Conservation (phyloP, 2,888 invertebrate species). For the Pedicia rivosa region DNA sequence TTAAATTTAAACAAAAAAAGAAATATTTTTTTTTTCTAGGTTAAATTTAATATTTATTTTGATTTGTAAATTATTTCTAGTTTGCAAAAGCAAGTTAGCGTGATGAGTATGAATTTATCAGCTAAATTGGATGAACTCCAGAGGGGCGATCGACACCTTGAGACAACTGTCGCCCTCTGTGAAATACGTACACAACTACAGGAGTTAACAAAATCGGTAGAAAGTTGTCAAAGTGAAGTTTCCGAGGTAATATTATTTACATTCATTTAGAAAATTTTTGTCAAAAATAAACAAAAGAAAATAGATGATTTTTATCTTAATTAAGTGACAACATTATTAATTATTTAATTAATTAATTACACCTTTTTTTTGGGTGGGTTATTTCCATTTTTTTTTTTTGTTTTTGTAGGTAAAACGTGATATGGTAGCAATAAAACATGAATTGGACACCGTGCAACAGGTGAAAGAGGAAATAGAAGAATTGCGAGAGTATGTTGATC, state of each 20-base stretch:
- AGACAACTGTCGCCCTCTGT: slow-evolving; percentile 85
- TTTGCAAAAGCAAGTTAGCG: slow-evolving; percentile 95
- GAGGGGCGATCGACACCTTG: slow-evolving; percentile 75
- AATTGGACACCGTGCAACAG: slow-evolving; percentile 85
- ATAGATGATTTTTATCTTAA: no score
- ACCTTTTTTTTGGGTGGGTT: no score
- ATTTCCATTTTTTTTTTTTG: neutral
- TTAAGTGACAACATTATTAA: neutral
- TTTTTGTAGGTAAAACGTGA: slow-evolving; percentile 62
- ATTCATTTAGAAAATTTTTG: neutral
- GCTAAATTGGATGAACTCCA: slow-evolving; percentile 90
- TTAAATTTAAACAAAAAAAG: no score
- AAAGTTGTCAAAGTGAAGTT: slow-evolving; percentile 89
- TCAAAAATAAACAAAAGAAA: neutral
- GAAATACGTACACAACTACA: slow-evolving; percentile 86
- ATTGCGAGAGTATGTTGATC: slow-evolving; percentile 79
- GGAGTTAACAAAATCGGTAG: slow-evolving; percentile 86
- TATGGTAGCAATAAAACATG: slow-evolving; percentile 90
- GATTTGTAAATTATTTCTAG: slow-evolving; percentile 42
- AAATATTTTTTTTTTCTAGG: no score
- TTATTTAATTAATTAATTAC: no score
- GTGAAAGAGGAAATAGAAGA: slow-evolving; percentile 92
- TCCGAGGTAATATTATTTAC: slow-evolving; percentile 54
- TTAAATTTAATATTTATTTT: no score
- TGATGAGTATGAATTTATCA: slow-evolving; percentile 93